These are phyloP conservation scores for Echinops telfairi DNA, from an alignment of 2,113 vertebrate genomes.

Conservation along the genomic window DNA sequence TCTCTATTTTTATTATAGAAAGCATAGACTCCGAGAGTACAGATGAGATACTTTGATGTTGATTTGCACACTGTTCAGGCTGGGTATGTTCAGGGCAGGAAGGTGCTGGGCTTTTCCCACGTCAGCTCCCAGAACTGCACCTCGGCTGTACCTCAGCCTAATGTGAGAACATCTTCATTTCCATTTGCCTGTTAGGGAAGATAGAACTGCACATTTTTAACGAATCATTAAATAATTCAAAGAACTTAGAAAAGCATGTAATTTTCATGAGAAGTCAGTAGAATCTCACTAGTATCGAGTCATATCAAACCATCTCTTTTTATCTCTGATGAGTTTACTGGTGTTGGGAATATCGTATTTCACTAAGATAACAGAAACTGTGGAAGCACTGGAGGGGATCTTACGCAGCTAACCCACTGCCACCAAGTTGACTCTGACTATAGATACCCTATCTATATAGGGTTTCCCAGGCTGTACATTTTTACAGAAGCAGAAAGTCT, in stretches of 20 bases:
- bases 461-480: too few relatives aligned
- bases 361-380: background rate
- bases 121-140: background rate
- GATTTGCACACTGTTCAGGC: background rate
- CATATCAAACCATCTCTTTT: constrained; percentile 10
- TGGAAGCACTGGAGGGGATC: background rate
- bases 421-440: too few relatives aligned
- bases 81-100: background rate
- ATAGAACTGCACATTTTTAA: background rate
- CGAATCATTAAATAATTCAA: background rate
- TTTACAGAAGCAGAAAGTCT: too few relatives aligned
- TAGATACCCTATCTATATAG: too few relatives aligned
- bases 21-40: background rate
- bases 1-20: background rate
- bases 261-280: background rate
- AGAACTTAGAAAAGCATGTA: background rate
- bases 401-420: too few relatives aligned
- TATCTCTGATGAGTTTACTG: constrained; percentile 4
- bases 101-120: background rate
- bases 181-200: background rate
- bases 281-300: background rate
- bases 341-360: background rate
- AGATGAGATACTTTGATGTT: background rate
- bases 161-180: constrained; percentile 18
- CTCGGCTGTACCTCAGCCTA: background rate